Evolutionary conservation across 2,113 vertebrate species (phyloP), one percentile per base, ranked within the genome.

Genomic region (Hiodon alosoides): DNA sequence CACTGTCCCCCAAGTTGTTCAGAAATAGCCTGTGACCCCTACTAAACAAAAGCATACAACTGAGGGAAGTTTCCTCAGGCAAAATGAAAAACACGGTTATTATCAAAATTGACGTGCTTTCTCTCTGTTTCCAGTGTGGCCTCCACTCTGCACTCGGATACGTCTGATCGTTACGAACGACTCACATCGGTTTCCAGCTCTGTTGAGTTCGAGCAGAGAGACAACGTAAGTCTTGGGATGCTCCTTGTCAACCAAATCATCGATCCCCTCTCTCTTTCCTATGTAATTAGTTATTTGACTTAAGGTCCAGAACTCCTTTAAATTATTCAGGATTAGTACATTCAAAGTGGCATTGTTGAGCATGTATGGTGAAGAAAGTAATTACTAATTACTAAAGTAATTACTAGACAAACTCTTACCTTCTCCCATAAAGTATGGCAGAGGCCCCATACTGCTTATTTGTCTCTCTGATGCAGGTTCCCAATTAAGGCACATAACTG

Each of bases 111-210:
- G 31, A 31, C 31, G 2, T 31, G 31, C 1, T 31, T 31, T 9
- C 16, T 69, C 31, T 65, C 53, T 65, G n/a, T 50, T 31, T 47
- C 79, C 79, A 98, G 96, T 0, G 95, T 98, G 89, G 95, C 94
- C 70, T 97, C 96, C 0, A 95, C 95, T 69, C 89, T 98, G 86
- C 95, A 97, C 67, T 95, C 94, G 0, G 96, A 98, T 82, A 96
- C 91, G 54, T 95, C 96, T 0, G 96, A 98, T 84, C 93, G 94
- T 59, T 98, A 98, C 0, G 96, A 98, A 72, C 95, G 96, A 7
- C 95, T 98, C 82, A 98, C 96, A 0, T 98, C 96, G 0, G 96
- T 98, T 75, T 98, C 96, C 88, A 97, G 95, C 87, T 98, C 96
- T 0, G 95, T 98, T 11, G 96, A 98, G 89, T 98, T 97, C 2